Base-by-base conservation (phyloP, 2,888 invertebrate genomes). In the Flexamia atlantica region DNA sequence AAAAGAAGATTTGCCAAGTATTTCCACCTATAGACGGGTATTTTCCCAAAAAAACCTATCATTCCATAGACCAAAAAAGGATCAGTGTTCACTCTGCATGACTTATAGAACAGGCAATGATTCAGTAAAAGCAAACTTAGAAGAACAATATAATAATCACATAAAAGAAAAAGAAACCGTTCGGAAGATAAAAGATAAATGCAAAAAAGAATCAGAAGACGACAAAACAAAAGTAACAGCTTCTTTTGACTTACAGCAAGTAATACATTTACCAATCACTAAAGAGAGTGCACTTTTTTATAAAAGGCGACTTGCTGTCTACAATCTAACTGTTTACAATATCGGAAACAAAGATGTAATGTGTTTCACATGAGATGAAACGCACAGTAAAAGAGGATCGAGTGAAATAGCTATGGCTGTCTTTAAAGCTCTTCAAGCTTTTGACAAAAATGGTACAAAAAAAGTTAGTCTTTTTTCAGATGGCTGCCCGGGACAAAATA, bases 171-270 rank as follows among this genome's bases (percentile, higher is more conserved):
- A 72, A 72, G 2, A 72, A 20, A 30, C 14, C 1, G 30, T 10
- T 25, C 17, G 30, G 30, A 17, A 12, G 4, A 20, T 72, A 14
- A 28, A 28, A 72, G 14, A 72, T 14, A 28, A 32, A 17, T 14
- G 30, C 14, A 5, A 32, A 72, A 28, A 5, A 60, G 23, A 32
- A 17, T 72, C 20, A 28, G 14, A 4, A 28, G 25, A 14, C 14
- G 72, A 79, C 25, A 12, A 40, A n/a, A 50, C 36, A 50, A 79
- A 20, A n/a, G 79, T 50, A 14, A 40, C 42, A 46, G 79, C 79
- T 23, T n/a, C 14, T 50, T 79, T 79, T 50, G 79, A 79, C 25
- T 40, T 79, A 40, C 79, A 79, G 53, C 79, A 79, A 28, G 79
- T 79, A 23, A 79, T 79, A n/a, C 46, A 40, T 12, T 28, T 79